Evolutionary conservation across 2,113 vertebrate genomes (phyloP), one percentile per base, ranked within the genome.

Genomic region (Balaenoptera acutorostrata): DNA sequence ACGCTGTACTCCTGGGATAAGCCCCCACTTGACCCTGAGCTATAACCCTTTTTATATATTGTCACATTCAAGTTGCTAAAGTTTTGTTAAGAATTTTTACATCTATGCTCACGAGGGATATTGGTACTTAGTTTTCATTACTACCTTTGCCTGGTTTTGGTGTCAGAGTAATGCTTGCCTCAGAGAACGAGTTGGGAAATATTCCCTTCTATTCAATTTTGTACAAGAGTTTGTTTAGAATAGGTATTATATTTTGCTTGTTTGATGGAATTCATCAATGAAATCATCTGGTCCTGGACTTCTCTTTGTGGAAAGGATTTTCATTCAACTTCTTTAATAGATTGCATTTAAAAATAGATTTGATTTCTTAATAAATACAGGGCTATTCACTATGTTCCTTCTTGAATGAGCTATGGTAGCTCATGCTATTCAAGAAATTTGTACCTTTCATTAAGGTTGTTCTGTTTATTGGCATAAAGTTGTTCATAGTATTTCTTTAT

Each of bases 301-400:
- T 96, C 80, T 69, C 59, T 84, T 90, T 78, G n/a, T 90, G 29
- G 41, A 74, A 84, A 68, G 6, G 23, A 75, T 87, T 90, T 97
- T 80, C 55, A 74, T 39, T 96, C 21, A 69, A 49, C 33, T 77
- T 92, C 25, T 89, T 80, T 44, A 74, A 59, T 39, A 80, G 5
- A 31, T 64, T 29, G 33, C 29, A 69, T 69, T 93, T 29, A 46
- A 85, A 96, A 82, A 36, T 36, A 90, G 29, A 17, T 46, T 63
- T 90, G 20, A 78, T 33, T 95, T 95, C 3, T 93, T 57, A 80
- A 29, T 49, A 52, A 31, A 52, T 55, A 23, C 1, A 93, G 12
- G 13, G 8, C 9, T 78, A 49, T 29, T 88, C 20, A 55, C 8
- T 52, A 29, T 69, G n/a, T 75, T 91, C 17, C 46, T 68, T 82